Conservation (phyloP, 1,140 invertebrate genomes). For the Drosophila setifemur region DNA sequence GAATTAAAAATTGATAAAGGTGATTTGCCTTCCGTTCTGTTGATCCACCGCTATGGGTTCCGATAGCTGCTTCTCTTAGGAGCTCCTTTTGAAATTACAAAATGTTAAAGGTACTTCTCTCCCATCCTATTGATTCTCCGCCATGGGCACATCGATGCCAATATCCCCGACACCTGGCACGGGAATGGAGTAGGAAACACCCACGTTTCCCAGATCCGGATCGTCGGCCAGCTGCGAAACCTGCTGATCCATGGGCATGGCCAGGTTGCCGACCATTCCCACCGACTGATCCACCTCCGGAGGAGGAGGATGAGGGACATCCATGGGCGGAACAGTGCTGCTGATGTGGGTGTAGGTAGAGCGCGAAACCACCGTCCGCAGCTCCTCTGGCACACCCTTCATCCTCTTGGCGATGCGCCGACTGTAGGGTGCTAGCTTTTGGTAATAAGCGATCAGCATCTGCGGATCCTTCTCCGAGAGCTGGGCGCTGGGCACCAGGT, state of each 20-base stretch:
- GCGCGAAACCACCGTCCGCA: constrained; percentile 38
- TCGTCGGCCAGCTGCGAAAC: constrained; percentile 21
- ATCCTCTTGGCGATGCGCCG: constrained; percentile 57
- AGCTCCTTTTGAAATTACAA: not conserved
- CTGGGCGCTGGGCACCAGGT: constrained; percentile 59
- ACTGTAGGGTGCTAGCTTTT: constrained; percentile 70
- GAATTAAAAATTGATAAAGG: constrained; percentile 11
- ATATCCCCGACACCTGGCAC: constrained; percentile 76
- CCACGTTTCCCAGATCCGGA: constrained; percentile 45
- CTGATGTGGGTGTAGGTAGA: constrained; percentile 34
- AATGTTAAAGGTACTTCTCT: no score
- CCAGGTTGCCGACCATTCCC: not conserved
- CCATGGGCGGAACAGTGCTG: constrained; percentile 10
- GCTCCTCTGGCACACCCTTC: constrained; percentile 66
- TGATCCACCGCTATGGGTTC: no score
- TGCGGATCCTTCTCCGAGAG: constrained; percentile 69
- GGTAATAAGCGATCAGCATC: constrained; percentile 73
- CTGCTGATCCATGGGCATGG: constrained; percentile 20
- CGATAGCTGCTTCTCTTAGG: no score
- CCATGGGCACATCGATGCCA: constrained; percentile 72
- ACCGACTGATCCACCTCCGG: not conserved
- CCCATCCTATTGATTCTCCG: constrained; percentile 40
- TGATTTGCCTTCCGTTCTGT: no score
- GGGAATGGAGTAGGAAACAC: constrained; percentile 72
- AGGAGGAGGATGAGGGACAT: no score